Conservation (phyloP, 2,888 invertebrate species). For the Drosophila picticornis region DNA sequence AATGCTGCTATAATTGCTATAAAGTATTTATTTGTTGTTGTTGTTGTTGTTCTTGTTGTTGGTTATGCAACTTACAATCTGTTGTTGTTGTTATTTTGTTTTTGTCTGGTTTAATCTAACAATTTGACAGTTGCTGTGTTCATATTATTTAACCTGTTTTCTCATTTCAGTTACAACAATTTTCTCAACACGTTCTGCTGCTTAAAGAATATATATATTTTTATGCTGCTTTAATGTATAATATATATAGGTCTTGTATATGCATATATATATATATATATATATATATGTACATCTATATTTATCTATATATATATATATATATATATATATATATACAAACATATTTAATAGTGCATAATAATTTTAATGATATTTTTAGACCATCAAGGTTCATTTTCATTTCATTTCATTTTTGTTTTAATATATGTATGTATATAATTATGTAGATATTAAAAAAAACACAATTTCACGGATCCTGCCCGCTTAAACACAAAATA, state of each 20-base stretch:
- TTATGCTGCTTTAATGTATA: conserved; percentile 21
- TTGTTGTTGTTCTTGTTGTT: conserved; percentile 12
- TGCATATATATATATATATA: background rate
- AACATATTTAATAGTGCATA: conserved; percentile 61
- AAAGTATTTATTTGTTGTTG: conserved; percentile 50
- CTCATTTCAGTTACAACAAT: conserved; percentile 36
- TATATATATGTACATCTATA: conserved; percentile 16
- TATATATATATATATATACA: conserved; percentile 15
- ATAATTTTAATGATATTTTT: conserved; percentile 80
- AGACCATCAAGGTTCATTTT: conserved; percentile 78
- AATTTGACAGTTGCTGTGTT: conserved; percentile 12
- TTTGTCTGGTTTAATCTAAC: conserved; percentile 5
- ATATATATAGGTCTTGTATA: conserved; percentile 18
- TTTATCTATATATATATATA: conserved; percentile 14
- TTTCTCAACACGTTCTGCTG: conserved; percentile 25
- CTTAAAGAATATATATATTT: conserved; percentile 48
- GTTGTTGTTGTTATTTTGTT: conserved; percentile 20
- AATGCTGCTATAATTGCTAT: conserved; percentile 74
- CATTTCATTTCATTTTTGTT: conserved; percentile 50
- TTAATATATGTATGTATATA: conserved; percentile 50
- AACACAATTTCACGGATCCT: conserved; percentile 79
- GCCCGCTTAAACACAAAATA: conserved; percentile 83
- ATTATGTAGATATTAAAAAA: conserved; percentile 57
- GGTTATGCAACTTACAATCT: conserved; percentile 11
- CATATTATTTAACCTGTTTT: background rate